These are phyloP conservation scores for Shargacucullia verbasci DNA, from an alignment of 2,888 invertebrate species.

Conservation along the genomic window DNA sequence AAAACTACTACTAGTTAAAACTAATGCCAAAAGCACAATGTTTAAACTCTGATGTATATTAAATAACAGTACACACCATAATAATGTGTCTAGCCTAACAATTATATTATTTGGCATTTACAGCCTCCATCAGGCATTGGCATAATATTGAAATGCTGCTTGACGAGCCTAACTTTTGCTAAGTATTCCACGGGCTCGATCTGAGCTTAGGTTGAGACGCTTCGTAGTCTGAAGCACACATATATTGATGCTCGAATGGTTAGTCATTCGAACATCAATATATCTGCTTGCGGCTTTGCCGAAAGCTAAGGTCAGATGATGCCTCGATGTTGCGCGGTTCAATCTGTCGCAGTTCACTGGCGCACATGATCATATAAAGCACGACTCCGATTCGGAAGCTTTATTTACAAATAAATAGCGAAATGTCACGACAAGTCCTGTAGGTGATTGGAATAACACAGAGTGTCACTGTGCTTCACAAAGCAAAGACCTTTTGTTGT, in stretches of 20 bases:
- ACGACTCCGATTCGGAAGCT: too few relatives aligned
- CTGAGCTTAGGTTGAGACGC: background rate
- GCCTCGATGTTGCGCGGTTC: background rate
- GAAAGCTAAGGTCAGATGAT: constrained; percentile 11
- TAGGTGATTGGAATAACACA: constrained; percentile 3
- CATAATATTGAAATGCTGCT: background rate
- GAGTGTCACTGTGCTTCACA: constrained; percentile 13
- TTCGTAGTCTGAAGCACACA: background rate
- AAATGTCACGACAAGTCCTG: background rate
- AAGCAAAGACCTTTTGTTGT: constrained; percentile 59
- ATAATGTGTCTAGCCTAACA: too few relatives aligned
- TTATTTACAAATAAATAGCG: background rate
- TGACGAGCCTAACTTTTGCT: constrained; percentile 10
- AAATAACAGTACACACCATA: too few relatives aligned
- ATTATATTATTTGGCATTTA: too few relatives aligned
- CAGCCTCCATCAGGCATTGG: too few relatives aligned
- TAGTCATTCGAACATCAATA: background rate
- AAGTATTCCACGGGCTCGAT: background rate
- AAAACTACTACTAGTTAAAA: constrained; percentile 7
- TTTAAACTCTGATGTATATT: too few relatives aligned
- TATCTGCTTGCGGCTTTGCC: constrained; percentile 15
- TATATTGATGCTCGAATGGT: too few relatives aligned
- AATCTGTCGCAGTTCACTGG: background rate
- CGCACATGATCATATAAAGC: too few relatives aligned
- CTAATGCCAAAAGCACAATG: constrained; percentile 15